Conservation (phyloP, 2,113 vertebrate genomes). For the Stegostoma tigrinum region DNA sequence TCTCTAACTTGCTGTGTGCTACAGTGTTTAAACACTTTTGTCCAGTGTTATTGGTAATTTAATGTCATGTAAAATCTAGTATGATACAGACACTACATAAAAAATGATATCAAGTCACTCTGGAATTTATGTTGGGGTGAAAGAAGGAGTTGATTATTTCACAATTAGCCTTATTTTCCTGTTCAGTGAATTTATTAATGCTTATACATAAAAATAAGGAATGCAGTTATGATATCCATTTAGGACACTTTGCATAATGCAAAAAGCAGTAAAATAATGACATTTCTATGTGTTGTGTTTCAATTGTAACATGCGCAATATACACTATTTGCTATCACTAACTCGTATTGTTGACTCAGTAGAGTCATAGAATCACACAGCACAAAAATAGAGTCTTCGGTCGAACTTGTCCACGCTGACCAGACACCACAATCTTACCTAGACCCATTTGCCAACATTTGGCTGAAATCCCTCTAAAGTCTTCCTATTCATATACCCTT, state of each 20-base stretch:
- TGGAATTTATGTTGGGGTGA: neutral
- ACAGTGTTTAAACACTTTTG: neutral
- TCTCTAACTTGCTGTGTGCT: neutral
- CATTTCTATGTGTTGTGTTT: neutral
- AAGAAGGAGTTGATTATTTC: neutral
- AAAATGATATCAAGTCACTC: neutral
- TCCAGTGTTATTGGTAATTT: neutral
- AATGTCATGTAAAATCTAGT: neutral
- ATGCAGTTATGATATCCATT: neutral
- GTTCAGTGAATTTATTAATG: neutral
- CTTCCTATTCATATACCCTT: too few relatives aligned
- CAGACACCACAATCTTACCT: too few relatives aligned
- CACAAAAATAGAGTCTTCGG: too few relatives aligned
- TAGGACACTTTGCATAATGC: neutral
- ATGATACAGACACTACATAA: neutral
- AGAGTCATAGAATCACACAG: too few relatives aligned
- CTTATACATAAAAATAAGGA: neutral
- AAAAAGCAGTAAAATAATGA: neutral
- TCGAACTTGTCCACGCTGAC: too few relatives aligned
- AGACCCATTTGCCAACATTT: too few relatives aligned
- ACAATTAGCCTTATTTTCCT: neutral
- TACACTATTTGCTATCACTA: neutral
- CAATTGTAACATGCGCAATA: neutral
- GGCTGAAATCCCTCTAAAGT: too few relatives aligned
- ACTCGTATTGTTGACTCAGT: neutral